Percentiles rank a stretch among this genome's conserved stretches.
Evolutionary conservation across 2,113 vertebrate genomes (phyloP).

Genomic region (Bubo bubo): DNA sequence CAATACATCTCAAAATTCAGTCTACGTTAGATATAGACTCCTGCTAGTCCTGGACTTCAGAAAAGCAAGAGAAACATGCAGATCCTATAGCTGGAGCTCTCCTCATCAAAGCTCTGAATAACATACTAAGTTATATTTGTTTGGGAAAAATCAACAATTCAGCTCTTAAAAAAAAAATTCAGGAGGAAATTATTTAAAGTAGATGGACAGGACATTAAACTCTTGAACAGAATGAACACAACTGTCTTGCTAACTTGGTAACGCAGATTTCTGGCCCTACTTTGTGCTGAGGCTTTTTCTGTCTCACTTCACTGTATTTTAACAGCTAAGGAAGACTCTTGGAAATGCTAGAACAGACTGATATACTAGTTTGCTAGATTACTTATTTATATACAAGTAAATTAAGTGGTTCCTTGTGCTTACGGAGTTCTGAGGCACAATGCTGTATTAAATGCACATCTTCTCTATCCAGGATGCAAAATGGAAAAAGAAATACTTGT

Average conservation of each 20-base stretch:
- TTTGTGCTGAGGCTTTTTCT: neutral
- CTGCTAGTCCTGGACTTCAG: neutral
- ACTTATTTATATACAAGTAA: neutral
- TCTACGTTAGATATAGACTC: neutral
- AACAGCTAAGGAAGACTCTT: neutral
- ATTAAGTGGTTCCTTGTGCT: neutral
- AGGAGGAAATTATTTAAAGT: neutral
- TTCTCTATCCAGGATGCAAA: neutral
- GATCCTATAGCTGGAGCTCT: neutral
- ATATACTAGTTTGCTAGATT: neutral
- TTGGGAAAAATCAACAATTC: neutral
- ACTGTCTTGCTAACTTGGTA: neutral
- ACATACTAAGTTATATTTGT: neutral
- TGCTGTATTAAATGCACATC: neutral
- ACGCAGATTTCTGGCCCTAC: neutral
- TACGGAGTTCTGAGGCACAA: neutral
- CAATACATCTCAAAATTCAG: neutral
- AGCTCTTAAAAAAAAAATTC: neutral
- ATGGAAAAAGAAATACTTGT: neutral
- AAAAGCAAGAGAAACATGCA: neutral
- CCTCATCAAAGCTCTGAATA: neutral
- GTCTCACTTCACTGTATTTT: neutral
- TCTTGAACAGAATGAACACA: neutral
- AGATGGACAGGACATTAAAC: neutral
- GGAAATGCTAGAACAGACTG: neutral